phyloP scores from a whole-genome alignment of 2,888 invertebrate species.

The Eurois occulta region DNA sequence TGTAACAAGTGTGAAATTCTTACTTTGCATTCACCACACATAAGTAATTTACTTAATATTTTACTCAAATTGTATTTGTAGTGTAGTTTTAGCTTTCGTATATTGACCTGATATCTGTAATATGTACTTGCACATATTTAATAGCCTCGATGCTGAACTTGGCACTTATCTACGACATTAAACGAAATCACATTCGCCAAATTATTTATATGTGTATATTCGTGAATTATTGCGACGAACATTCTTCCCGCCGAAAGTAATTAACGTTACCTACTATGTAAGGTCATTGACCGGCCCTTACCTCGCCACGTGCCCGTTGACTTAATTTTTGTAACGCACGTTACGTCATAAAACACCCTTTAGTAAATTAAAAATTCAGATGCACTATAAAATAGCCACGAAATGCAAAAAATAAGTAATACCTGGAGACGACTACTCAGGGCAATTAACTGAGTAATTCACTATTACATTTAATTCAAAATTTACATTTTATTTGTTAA shows the following conservation, averaged over 20 bases:
- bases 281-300: slow-evolving; percentile 86
- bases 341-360: slow-evolving; percentile 67
- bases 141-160: neutral
- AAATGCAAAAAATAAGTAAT: neutral
- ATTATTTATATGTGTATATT: slow-evolving; percentile 64
- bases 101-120: neutral
- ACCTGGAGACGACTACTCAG: neutral
- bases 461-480: slow-evolving; percentile 20
- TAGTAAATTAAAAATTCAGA: slow-evolving; percentile 42
- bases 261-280: slow-evolving; percentile 80
- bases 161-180: neutral
- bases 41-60: neutral
- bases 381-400: neutral
- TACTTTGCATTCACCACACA: neutral
- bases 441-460: neutral
- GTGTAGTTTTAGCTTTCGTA: neutral
- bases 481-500: slow-evolving; percentile 15
- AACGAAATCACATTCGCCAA: slow-evolving; percentile 29
- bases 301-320: slow-evolving; percentile 76
- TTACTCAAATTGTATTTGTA: neutral
- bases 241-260: slow-evolving; percentile 81
- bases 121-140: neutral
- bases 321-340: slow-evolving; percentile 66
- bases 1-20: neutral
- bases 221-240: slow-evolving; percentile 72